phyloP scores from a whole-genome alignment of 2,113 vertebrate genomes.

The Pogona vitticeps region DNA sequence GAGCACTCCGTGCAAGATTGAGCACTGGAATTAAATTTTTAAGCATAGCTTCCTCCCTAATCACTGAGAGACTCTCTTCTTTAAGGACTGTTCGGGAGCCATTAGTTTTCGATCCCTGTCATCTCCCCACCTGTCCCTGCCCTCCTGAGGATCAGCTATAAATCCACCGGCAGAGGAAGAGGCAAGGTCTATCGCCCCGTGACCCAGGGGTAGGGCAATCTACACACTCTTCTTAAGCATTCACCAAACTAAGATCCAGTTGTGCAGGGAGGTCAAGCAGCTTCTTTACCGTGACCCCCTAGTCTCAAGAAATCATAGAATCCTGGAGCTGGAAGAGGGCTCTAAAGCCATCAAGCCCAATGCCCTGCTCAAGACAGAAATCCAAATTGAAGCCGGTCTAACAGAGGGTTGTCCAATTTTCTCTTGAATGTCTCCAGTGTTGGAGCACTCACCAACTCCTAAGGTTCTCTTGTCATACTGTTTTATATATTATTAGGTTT shows the following conservation, averaged over 20 bases:
- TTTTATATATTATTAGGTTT: no score
- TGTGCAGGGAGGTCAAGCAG: background rate
- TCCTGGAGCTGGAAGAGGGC: no score
- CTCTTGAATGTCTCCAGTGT: background rate
- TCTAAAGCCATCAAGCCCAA: no score
- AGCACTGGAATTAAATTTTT: conserved; percentile 68
- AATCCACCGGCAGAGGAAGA: background rate
- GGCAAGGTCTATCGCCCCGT: background rate
- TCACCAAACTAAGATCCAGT: background rate
- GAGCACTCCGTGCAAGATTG: conserved; percentile 65
- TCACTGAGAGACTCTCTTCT: conserved; percentile 58
- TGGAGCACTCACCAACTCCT: no score
- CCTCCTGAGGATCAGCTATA: conserved; percentile 12
- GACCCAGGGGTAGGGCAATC: background rate
- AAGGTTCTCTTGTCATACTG: no score
- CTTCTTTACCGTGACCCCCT: background rate
- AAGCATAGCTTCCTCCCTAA: conserved; percentile 63
- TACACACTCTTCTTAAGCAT: background rate
- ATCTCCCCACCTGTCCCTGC: background rate
- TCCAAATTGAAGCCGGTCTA: no score
- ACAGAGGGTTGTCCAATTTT: no score
- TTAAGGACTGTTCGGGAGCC: conserved; percentile 52
- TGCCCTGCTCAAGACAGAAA: no score
- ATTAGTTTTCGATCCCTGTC: conserved; percentile 17
- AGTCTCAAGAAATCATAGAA: background rate